Conservation (phyloP, 2,113 vertebrate genomes). For the Lophura nycthemera region DNA sequence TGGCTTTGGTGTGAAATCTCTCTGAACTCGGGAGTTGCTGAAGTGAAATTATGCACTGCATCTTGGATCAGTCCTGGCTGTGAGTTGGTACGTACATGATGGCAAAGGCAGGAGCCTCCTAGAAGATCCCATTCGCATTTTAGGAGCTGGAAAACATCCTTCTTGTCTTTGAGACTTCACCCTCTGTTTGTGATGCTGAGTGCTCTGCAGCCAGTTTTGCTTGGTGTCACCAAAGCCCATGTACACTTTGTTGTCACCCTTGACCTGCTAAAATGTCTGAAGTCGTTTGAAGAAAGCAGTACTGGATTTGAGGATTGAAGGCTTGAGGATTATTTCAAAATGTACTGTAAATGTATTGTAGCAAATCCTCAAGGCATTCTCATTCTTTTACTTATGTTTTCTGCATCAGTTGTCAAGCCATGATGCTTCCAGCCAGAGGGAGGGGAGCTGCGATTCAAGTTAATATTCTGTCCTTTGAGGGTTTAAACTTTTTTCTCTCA, state of each 20-base stretch:
- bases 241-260: background rate
- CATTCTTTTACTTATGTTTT: background rate
- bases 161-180: background rate
- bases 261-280: background rate
- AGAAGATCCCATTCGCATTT: background rate
- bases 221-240: background rate
- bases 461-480: background rate
- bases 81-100: accelerated
- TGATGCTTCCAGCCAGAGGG: background rate
- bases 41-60: background rate
- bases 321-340: background rate
- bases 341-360: background rate
- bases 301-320: background rate
- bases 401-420: background rate
- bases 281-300: background rate
- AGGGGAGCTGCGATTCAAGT: background rate
- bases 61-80: background rate
- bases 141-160: background rate
- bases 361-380: background rate
- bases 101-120: background rate
- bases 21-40: background rate
- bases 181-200: background rate
- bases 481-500: background rate
- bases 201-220: background rate
- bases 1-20: background rate